Evolutionary conservation across 2,888 invertebrate species (phyloP).

Genomic region (Pachycephus smyrnensis): DNA sequence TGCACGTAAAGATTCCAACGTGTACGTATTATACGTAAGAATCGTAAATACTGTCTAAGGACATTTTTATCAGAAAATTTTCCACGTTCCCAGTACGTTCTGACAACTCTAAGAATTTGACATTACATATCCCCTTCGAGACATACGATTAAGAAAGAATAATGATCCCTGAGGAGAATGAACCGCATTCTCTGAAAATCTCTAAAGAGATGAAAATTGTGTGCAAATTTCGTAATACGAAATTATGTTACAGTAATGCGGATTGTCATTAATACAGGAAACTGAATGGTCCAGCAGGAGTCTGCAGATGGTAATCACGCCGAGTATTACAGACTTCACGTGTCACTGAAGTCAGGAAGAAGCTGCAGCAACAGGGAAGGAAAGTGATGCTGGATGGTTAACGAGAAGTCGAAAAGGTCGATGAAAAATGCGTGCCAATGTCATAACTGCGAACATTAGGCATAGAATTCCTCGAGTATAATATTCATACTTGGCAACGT

Average conservation of each 20-base stretch:
- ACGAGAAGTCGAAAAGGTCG: conserved; percentile 15
- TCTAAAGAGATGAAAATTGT: background rate
- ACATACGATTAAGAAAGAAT: background rate
- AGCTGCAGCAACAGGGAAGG: conserved; percentile 14
- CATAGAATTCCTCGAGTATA: background rate
- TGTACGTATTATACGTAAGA: background rate
- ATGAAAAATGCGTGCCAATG: conserved; percentile 17
- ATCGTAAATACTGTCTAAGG: background rate
- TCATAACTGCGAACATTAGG: conserved; percentile 13
- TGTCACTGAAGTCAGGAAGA: conserved; percentile 3
- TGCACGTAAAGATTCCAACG: background rate
- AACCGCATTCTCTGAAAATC: background rate
- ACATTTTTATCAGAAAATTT: background rate
- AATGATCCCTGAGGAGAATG: background rate
- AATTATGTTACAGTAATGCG: background rate
- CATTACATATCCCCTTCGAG: background rate
- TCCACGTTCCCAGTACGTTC: background rate
- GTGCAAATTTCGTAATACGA: background rate
- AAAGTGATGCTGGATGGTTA: conserved; percentile 13
- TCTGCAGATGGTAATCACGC: background rate
- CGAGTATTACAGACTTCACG: background rate
- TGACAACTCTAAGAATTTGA: background rate
- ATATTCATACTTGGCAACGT: background rate
- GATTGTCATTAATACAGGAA: background rate
- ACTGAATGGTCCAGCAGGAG: background rate